Evolutionary conservation across 2,888 invertebrate genomes (phyloP), one percentile per base, ranked within the genome.

Genomic region (Dicycla oo): DNA sequence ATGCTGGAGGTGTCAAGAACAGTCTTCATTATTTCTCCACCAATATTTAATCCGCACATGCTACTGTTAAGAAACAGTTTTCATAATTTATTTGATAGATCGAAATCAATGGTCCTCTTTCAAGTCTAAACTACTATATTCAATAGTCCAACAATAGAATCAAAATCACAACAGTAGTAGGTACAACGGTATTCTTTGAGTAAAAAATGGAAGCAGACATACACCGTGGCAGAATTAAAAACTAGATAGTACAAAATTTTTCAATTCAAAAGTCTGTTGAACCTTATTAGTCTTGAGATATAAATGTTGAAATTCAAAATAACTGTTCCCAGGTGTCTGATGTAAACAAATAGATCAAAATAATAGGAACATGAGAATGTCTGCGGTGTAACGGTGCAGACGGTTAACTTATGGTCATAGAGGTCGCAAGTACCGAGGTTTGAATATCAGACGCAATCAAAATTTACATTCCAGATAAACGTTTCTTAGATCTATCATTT

Each of bases 351-450:
- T 87, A 83, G 88, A 84, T 84, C 72, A 81, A 78, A 82, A 81
- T 86, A 87, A 86, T 86, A 82, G 78, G 80, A 86, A 86, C 85
- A 78, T 70, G 73, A 73, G 80, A 83, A 76, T 76, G 75, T 79
- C 60, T 71, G 68, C 72, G 65, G 75, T n/a, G 62, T 89, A 89
- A 90, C 90, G 89, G 89, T 89, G 72, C 80, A 69, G 75, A 64
- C 67, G 75, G 83, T 76, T 77, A 73, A 83, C 83, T 89, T 88
- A 87, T 85, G 85, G 88, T 79, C 86, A 84, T 80, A 82, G 85
- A 89, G 90, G 90, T 88, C 88, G 86, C 83, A 73, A 71, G 87
- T 86, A 88, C 87, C 62, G 75, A 73, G 72, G 80, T 82, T 80
- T 73, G 72, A 86, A 74, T 82, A 82, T 65, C 74, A 73, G 73